Evolutionary conservation across 2,113 vertebrate genomes (phyloP).

Genomic region (Leptosomus discolor): DNA sequence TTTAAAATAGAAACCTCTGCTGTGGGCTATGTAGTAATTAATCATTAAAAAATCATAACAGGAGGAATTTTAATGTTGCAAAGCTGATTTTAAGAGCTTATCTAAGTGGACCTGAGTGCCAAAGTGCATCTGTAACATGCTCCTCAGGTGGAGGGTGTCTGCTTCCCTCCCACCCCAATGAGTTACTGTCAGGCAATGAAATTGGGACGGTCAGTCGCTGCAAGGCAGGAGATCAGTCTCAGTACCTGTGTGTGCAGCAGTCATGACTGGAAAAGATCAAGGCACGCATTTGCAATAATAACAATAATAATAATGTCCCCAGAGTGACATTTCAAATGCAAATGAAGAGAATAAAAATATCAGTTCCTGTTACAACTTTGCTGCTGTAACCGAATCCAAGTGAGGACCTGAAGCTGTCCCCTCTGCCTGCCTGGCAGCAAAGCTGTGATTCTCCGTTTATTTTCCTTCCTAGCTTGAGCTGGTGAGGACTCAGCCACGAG

Average conservation of each 20-base stretch:
- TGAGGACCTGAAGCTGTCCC: neutral
- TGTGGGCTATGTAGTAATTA: neutral
- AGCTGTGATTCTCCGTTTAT: neutral
- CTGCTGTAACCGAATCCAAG: neutral
- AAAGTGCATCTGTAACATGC: neutral
- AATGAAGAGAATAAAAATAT: constrained; percentile 34
- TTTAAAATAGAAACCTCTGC: neutral
- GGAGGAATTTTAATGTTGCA: neutral
- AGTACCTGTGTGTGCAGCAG: neutral
- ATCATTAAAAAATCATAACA: neutral
- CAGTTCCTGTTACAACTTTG: constrained; percentile 1
- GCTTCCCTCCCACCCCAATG: neutral
- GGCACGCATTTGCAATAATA: neutral
- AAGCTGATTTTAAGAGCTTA: neutral
- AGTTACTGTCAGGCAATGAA: neutral
- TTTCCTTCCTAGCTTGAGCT: neutral
- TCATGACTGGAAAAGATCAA: neutral
- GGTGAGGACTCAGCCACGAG: rapidly evolving
- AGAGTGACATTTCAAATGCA: constrained; percentile 19
- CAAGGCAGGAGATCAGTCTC: neutral
- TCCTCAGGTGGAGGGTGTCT: neutral
- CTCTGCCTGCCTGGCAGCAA: neutral
- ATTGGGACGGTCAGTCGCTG: neutral
- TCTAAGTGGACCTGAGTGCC: neutral
- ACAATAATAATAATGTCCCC: neutral